Evolutionary conservation across 2,888 invertebrate species (phyloP), one percentile per base, ranked within the genome.

Genomic region (Danaus chrysippus): DNA sequence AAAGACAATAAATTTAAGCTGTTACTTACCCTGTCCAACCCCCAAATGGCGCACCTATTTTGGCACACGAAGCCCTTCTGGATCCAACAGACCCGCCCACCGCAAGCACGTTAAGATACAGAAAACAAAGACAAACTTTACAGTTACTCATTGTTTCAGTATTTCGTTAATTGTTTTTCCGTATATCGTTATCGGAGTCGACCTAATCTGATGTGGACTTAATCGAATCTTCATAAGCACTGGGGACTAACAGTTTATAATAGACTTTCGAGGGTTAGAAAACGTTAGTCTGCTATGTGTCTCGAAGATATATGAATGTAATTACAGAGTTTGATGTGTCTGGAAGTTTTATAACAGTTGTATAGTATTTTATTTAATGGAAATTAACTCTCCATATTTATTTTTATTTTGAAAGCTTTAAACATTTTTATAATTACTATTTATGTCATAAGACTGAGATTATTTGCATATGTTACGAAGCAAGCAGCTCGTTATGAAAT

Each of bases 141-240:
- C 79, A 83, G 78, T 81, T 76, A 76, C 79, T 86, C 87, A 87
- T 88, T 87, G 87, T 87, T 83, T 81, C 76, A 83, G 81, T 79
- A 82, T 84, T 84, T 81, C 82, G 79, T 81, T 88, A 88, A 89
- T 89, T 89, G 89, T 89, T 89, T 89, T 89, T 88, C 89, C 87
- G 80, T 89, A 88, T 88, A 82, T 78, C 79, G 76, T 83, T 80
- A 86, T 83, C 84, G 74, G 85, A 83, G 81, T 78, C 69, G 74
- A 73, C 69, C 76, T 86, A 83, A 87, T 86, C 86, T 84, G 77
- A 71, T 73, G 73, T 74, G 72, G 72, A 72, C 76, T 83, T 86
- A 87, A 89, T 88, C 86, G 83, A 88, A 88, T 88, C 81, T 86
- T 82, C 78, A 83, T 83, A 83, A 81, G 79, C 78, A 76, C 74